Base-by-base conservation (phyloP, 92 coral and sea anemone species). In the Bergia sp. region DNA sequence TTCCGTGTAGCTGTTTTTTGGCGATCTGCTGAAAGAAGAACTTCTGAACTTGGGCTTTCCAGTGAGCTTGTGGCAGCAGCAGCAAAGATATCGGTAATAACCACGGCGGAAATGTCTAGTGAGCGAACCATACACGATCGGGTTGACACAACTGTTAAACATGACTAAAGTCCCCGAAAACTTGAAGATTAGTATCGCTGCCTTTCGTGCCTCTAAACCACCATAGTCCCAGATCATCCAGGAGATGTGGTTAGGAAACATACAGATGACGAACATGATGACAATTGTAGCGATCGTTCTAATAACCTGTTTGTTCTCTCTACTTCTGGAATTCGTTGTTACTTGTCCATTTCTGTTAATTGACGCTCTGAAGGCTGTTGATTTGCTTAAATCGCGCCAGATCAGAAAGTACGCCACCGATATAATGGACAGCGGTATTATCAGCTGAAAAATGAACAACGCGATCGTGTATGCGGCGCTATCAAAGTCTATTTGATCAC, bases 91-190 rank as follows among this genome's bases (percentile, higher is more conserved):
- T 7, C 58, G 82, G 57, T 38, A 16, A 77, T 94, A 94, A 15
- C 84, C 91, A 5, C 82, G 72, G 15, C 95, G 96, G 64, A 94
- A 94, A 50, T 87, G 93, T 61, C 83, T 90, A 29, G 92, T 90
- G 77, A 92, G 87, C 1, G 90, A 92, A 8, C 96, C 96, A 61
- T 94, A 92, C 20, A 92, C 92, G 57, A 90, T 89, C 36, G 96
- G 96, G 43, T 94, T 94, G 39, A 94, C 88, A 42, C 94, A 94
- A 66, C 94, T 88, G 87, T 90, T 91, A 18, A 92, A 50, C n/a
- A 86, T 74, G 74, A 90, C 86, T 4, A 94, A 67, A 5, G 87
- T 74, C 61, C 89, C 92, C 1, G 92, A 47, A 75, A 82, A 53
- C 9, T 38, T 3, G 36, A 40, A 73, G 55, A 73, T 82, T 15